Evolutionary conservation across 2,113 vertebrate genomes (phyloP).

Genomic region (Tachuris rubrigastra): DNA sequence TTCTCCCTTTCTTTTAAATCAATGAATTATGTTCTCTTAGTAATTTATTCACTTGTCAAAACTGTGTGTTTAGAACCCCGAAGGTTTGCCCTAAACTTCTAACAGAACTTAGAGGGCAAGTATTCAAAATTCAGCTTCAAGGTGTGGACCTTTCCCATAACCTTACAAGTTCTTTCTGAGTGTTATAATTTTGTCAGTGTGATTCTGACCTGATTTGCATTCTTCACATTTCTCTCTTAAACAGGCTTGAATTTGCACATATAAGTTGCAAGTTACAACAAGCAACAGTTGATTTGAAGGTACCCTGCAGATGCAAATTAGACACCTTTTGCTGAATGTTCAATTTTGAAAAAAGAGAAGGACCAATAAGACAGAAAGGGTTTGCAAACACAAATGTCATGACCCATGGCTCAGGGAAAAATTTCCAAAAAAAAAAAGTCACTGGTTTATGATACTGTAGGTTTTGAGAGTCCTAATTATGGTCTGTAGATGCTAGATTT

Average conservation of each 20-base stretch:
- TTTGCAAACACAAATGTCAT: neutral
- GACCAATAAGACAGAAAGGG: neutral
- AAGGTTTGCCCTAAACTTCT: conserved; percentile 23
- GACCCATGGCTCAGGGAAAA: neutral
- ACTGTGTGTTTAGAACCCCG: neutral
- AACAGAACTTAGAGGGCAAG: conserved; percentile 47
- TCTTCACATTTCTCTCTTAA: neutral
- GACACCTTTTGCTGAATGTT: neutral
- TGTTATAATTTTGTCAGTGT: neutral
- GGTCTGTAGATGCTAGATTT: neutral
- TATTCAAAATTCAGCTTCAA: conserved; percentile 37
- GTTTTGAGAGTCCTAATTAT: neutral
- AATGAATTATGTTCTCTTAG: neutral
- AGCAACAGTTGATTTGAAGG: neutral
- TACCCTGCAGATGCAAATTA: neutral
- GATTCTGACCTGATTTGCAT: conserved; percentile 10
- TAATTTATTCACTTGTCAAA: conserved; percentile 51
- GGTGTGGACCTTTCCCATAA: conserved; percentile 24
- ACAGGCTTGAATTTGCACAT: neutral
- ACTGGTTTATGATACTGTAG: neutral
- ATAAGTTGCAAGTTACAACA: neutral
- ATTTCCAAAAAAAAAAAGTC: neutral
- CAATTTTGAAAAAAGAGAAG: neutral
- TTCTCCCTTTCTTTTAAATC: neutral
- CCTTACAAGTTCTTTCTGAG: conserved; percentile 9